Evolutionary conservation across 1,140 invertebrate genomes (phyloP).

Genomic region (Nautilus pompilius): DNA sequence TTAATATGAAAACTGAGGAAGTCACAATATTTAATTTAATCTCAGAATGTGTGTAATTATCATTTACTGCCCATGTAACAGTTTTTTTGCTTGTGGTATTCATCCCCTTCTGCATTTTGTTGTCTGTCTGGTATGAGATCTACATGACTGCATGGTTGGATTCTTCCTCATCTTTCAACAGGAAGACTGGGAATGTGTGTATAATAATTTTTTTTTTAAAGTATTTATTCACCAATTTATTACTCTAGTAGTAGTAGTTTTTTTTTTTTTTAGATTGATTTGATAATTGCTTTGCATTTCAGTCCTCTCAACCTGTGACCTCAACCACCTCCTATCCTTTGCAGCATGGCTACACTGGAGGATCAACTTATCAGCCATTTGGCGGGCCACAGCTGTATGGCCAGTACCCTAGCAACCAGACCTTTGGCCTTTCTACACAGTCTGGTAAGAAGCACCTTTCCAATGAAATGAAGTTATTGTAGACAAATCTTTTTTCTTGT

Average conservation of each 20-base stretch:
- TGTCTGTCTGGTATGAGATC: too few relatives aligned
- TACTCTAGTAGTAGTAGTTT: not conserved
- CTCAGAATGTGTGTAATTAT: too few relatives aligned
- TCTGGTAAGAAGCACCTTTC: constrained; percentile 5
- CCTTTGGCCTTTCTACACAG: not conserved
- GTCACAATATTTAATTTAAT: too few relatives aligned
- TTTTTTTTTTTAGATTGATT: not conserved
- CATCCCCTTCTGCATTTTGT: too few relatives aligned
- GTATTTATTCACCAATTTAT: not conserved
- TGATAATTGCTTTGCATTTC: constrained; percentile 10
- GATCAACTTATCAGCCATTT: constrained; percentile 30
- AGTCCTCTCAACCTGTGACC: constrained; percentile 41
- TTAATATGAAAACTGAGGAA: too few relatives aligned
- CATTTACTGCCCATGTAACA: too few relatives aligned
- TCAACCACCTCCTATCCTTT: constrained; percentile 20
- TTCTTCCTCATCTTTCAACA: not conserved
- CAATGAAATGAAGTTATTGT: too few relatives aligned
- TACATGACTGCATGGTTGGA: too few relatives aligned
- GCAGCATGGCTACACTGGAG: constrained; percentile 22
- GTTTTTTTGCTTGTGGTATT: too few relatives aligned
- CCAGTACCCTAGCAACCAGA: constrained; percentile 22
- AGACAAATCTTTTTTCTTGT: too few relatives aligned
- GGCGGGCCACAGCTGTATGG: constrained; percentile 32
- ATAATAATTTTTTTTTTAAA: not conserved
- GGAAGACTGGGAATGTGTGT: not conserved